phyloP scores from a whole-genome alignment of 2,797 vertebrate species.

The Rhinophrynus dorsalis region DNA sequence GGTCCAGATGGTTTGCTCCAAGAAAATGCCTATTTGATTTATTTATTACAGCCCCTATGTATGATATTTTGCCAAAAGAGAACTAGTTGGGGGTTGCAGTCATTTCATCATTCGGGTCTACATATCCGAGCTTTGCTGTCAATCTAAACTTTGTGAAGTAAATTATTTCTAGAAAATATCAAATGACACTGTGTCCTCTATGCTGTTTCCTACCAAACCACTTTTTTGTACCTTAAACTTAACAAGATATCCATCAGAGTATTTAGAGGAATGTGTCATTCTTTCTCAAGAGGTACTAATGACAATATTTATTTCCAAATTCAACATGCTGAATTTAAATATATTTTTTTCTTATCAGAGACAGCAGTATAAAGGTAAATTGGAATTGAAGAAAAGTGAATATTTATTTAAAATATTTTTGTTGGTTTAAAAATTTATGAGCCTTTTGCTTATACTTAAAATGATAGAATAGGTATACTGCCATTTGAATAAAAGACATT shows the following conservation, averaged over 20 bases:
- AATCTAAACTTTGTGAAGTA: constrained; percentile 2
- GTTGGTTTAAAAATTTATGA: neutral
- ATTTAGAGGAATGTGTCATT: neutral
- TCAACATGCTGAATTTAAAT: constrained; percentile 9
- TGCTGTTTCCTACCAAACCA: neutral
- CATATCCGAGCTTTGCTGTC: constrained; percentile 6
- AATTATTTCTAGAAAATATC: neutral
- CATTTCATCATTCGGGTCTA: neutral
- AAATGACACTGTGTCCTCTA: neutral
- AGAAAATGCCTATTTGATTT: too few species aligned
- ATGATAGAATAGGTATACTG: neutral
- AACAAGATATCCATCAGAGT: neutral
- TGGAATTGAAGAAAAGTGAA: constrained; percentile 22
- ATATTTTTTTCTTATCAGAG: neutral
- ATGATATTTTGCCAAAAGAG: too few species aligned
- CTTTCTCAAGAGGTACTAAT: neutral
- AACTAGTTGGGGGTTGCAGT: too few species aligned
- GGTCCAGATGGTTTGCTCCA: too few species aligned
- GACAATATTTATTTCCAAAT: constrained; percentile 3
- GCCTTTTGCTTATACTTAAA: constrained; percentile 4
- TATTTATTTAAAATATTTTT: constrained; percentile 10
- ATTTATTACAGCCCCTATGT: too few species aligned
- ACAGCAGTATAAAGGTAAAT: neutral
- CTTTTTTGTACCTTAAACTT: neutral
- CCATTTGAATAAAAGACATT: constrained; percentile 4